phyloP scores from a whole-genome alignment of 2,888 invertebrate species.

The Odontothrips loti region DNA sequence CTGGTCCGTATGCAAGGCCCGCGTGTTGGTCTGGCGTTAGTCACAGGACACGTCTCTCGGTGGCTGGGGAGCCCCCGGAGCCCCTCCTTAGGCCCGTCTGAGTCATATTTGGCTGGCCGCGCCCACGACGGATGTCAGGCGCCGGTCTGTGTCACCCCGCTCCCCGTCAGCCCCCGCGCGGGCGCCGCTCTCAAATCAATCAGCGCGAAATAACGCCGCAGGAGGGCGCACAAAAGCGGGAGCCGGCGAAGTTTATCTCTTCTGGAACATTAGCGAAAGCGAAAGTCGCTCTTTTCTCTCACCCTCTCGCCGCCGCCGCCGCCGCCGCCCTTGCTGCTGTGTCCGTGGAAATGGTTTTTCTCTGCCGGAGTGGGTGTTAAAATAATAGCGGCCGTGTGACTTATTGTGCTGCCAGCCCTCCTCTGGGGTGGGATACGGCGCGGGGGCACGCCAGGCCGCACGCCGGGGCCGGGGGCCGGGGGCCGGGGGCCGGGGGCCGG shows the following conservation, averaged over 20 bases:
- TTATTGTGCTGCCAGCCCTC: not conserved
- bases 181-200: not conserved
- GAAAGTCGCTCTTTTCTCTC: not conserved
- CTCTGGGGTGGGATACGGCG: not conserved
- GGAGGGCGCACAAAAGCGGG: not conserved
- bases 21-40: too few relatives aligned
- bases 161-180: too few relatives aligned
- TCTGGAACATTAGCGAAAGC: constrained; percentile 14
- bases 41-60: not conserved
- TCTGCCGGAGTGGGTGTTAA: not conserved
- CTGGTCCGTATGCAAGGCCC: too few relatives aligned
- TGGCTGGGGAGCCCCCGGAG: not conserved
- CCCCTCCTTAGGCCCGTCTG: not conserved
- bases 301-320: too few relatives aligned
- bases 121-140: not conserved
- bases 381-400: constrained; percentile 12
- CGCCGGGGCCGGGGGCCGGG: not conserved
- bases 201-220: not conserved
- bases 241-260: constrained; percentile 2
- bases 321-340: too few relatives aligned
- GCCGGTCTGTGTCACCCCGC: not conserved
- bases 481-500: not conserved
- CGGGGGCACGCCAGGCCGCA: not conserved
- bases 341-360: not conserved
- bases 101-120: not conserved